These are phyloP conservation scores for Sebastolobus alascanus DNA, from an alignment of 2,797 vertebrate species.

Conservation along the genomic window DNA sequence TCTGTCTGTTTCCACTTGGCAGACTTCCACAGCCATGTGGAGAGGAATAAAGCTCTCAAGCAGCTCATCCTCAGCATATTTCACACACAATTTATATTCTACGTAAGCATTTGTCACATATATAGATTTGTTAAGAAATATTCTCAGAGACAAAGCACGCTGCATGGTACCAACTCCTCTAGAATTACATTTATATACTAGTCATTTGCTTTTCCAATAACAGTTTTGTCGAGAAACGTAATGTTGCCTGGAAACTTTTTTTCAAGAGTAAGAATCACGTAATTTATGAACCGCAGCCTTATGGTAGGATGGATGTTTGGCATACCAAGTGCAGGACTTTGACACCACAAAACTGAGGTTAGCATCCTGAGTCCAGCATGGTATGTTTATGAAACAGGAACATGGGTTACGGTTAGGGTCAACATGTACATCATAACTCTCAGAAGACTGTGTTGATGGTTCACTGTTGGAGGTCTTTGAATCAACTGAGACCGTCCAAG, in stretches of 20 bases:
- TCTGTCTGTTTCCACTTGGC: conserved; percentile 73
- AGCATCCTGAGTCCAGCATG: neutral
- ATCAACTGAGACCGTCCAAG: no score
- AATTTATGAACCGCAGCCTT: neutral
- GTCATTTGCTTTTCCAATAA: conserved; percentile 3
- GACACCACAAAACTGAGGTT: neutral
- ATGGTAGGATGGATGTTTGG: neutral
- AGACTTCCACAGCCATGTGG: conserved; percentile 56
- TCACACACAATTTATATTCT: conserved; percentile 51
- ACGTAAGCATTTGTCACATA: conserved; percentile 25
- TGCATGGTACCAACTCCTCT: neutral
- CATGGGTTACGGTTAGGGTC: neutral
- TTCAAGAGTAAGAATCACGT: neutral
- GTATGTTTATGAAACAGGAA: neutral
- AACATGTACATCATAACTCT: neutral
- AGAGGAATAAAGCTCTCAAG: conserved; percentile 22
- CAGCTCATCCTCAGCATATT: conserved; percentile 32
- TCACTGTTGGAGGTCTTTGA: no score
- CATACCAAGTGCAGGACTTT: neutral
- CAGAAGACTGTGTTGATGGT: neutral
- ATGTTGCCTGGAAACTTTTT: neutral
- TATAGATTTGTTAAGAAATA: conserved; percentile 40
- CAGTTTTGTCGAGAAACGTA: neutral
- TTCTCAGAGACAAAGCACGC: neutral
- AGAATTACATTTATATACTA: neutral